Evolutionary conservation across 2,113 vertebrate species (phyloP).

Genomic region (Mellivora capensis): DNA sequence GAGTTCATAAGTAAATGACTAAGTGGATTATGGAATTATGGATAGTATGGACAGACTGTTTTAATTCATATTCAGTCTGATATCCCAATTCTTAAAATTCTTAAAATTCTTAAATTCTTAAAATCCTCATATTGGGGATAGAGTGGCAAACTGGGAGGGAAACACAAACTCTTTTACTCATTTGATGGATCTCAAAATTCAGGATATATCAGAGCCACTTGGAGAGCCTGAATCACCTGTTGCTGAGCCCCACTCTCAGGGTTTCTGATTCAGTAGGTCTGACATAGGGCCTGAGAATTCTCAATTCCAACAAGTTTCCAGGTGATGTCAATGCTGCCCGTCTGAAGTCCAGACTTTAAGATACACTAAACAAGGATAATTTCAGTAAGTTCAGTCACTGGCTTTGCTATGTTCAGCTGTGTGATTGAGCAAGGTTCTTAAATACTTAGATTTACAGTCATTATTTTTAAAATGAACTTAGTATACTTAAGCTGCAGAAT

Average conservation of each 20-base stretch:
- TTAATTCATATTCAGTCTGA: not conserved
- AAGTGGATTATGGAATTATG: not conserved
- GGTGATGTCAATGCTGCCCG: not conserved
- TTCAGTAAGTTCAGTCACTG: not conserved
- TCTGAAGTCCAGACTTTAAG: not conserved
- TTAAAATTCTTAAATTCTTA: no score
- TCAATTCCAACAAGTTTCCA: not conserved
- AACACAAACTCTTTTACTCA: not conserved
- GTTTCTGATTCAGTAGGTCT: not conserved
- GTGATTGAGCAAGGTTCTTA: not conserved
- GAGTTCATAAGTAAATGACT: not conserved
- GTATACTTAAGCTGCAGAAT: not conserved
- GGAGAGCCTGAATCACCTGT: not conserved
- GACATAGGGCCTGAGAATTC: not conserved
- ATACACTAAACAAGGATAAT: not conserved
- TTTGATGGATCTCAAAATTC: not conserved
- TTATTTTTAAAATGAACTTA: slow-evolving; percentile 13
- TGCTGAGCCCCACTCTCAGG: not conserved
- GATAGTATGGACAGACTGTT: not conserved
- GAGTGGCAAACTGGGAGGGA: not conserved
- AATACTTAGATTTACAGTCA: not conserved
- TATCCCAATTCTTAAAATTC: not conserved
- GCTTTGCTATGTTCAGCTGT: not conserved
- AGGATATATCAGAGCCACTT: not conserved
- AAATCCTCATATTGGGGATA: not conserved